Base-by-base conservation (phyloP, 2,797 vertebrate species). In the Epinephelus awoara region DNA sequence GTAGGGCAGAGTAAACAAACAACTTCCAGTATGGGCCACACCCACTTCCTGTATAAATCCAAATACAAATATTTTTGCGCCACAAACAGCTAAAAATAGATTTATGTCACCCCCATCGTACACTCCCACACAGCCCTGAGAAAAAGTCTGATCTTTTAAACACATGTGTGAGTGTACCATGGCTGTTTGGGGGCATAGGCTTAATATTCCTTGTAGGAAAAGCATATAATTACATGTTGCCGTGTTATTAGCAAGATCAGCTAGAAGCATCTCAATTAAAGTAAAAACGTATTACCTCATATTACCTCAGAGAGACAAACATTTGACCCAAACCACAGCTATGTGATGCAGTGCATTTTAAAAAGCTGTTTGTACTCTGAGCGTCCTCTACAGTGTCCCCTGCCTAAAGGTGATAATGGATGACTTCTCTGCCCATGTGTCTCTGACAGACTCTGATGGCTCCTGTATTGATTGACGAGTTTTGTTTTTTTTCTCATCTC, bases 391-490 rank as follows among this genome's bases (percentile, higher is more conserved):
- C 40, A 58, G n/a, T 67, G 19, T 70, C 50, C 66, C 18, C n/a
- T 27, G 49, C 15, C 50, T 71, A 0, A 51, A 66, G 40, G 49
- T 57, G 62, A 70, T 80, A 77, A 85, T 46, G 65, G 44, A 84
- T 77, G 19, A 67, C 66, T 46, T 63, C 55, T 78, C 25, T 50
- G 34, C 50, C n/a, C 44, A 14, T 67, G 62, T 63, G 65, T 75
- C 66, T 85, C 72, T 69, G 40, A 77, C 79, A 49, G 23, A 47
- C 67, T 72, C 46, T 69, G 50, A 84, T 76, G 77, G 59, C 70
- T 72, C 63, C 52, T 56, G 1, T 84, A 90, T 85, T 87, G 89
- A 90, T 80, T 88, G 75, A 85, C n/a, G 6, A 72, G 57, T 34
- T 34, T 34, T 27, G 5, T 44, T 72, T 70, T 63, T 23, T 75